phyloP scores from a whole-genome alignment of 2,113 vertebrate genomes.

The Corythornis cristatus region DNA sequence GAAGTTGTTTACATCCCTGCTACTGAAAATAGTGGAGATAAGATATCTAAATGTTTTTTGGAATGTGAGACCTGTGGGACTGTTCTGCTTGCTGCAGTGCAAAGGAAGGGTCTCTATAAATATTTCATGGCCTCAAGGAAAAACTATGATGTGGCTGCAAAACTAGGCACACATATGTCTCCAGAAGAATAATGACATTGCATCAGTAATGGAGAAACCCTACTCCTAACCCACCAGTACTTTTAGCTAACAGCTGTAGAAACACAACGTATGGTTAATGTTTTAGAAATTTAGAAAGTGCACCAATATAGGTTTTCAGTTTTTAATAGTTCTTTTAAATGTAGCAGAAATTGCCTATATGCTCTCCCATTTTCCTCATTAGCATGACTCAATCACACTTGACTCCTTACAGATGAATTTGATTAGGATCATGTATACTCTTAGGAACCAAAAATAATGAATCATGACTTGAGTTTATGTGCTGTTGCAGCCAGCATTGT shows the following conservation, averaged over 20 bases:
- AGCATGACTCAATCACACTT: constrained; percentile 30
- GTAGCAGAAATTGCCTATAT: constrained; percentile 21
- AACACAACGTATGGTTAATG: not conserved
- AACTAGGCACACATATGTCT: not conserved
- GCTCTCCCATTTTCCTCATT: constrained; percentile 31
- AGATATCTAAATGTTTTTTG: not conserved
- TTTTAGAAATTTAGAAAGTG: not conserved
- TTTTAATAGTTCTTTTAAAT: constrained; percentile 1
- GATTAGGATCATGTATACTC: constrained; percentile 35
- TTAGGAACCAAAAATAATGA: constrained; percentile 35
- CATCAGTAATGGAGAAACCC: not conserved
- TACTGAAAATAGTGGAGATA: not conserved
- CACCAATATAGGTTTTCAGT: not conserved
- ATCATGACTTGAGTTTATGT: not conserved
- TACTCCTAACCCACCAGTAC: not conserved
- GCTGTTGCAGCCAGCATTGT: not conserved
- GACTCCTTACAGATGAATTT: constrained; percentile 41
- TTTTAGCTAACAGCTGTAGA: not conserved
- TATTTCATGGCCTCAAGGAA: constrained; percentile 7
- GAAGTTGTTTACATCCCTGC: not conserved
- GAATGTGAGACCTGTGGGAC: not conserved
- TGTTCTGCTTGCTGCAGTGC: not conserved
- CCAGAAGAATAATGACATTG: not conserved
- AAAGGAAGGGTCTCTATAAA: not conserved
- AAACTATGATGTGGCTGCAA: not conserved